phyloP scores from a whole-genome alignment of 2,888 invertebrate genomes.

The Pandemis cinnamomeana region DNA sequence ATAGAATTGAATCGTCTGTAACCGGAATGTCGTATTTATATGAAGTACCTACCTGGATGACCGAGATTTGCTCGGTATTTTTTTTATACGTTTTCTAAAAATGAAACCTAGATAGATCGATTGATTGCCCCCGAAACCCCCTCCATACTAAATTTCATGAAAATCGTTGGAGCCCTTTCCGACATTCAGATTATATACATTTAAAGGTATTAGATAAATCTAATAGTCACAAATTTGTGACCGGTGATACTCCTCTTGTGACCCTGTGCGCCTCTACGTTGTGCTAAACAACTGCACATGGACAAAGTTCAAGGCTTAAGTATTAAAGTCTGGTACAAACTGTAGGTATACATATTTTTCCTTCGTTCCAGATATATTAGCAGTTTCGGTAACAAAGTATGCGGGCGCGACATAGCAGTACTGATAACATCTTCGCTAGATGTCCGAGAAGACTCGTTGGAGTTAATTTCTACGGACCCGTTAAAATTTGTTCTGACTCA shows the following conservation, averaged over 20 bases:
- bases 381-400: slow-evolving; percentile 83
- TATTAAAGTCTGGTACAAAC: background rate
- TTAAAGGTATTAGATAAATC: too few species aligned
- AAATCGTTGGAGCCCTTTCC: too few species aligned
- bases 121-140: too few species aligned
- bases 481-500: slow-evolving; percentile 51
- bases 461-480: slow-evolving; percentile 37
- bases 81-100: too few species aligned
- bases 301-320: background rate
- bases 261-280: background rate
- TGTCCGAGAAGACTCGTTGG: slow-evolving; percentile 17
- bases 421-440: slow-evolving; percentile 64
- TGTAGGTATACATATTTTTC: background rate
- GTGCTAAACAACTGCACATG: background rate
- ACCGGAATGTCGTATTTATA: too few species aligned
- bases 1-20: too few species aligned
- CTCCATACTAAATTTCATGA: too few species aligned
- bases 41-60: too few species aligned
- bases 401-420: slow-evolving; percentile 69
- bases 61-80: too few species aligned
- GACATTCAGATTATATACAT: too few species aligned
- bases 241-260: background rate
- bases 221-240: background rate
- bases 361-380: slow-evolving; percentile 76
- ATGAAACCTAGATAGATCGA: too few species aligned